phyloP scores from a whole-genome alignment of 2,888 invertebrate genomes.

The Glyphotaelius pellucidus region DNA sequence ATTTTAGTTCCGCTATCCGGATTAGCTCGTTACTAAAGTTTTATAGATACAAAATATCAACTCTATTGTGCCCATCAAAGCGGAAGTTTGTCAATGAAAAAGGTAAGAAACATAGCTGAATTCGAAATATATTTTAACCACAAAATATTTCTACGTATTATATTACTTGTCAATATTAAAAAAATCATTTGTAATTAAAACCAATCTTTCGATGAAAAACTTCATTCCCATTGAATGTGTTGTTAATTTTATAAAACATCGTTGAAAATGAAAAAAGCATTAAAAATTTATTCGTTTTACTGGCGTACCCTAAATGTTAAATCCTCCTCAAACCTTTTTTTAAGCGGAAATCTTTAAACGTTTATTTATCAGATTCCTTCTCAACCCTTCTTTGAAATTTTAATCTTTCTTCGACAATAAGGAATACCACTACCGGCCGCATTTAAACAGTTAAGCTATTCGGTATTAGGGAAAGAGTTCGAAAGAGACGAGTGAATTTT shows the following conservation, averaged over 20 bases:
- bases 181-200: too few species aligned
- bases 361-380: background rate
- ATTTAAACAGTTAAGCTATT: slow-evolving; percentile 41
- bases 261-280: too few species aligned
- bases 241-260: background rate
- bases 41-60: too few species aligned
- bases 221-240: background rate
- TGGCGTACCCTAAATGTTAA: background rate
- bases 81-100: background rate
- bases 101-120: background rate
- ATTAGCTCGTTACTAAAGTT: background rate
- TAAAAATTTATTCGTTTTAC: background rate
- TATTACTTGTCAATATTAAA: too few species aligned
- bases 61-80: background rate
- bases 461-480: slow-evolving; percentile 47
- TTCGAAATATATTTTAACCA: background rate
- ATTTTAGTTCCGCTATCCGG: background rate
- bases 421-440: slow-evolving; percentile 7
- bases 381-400: background rate
- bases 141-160: too few species aligned
- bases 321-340: background rate
- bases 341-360: background rate
- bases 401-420: background rate
- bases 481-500: slow-evolving; percentile 45
- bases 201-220: too few species aligned